Percentiles rank a stretch among this genome's conserved stretches.
Conservation (phyloP, 37 sponge, comb jelly and placozoan species). For the Corticium candelabrum region DNA sequence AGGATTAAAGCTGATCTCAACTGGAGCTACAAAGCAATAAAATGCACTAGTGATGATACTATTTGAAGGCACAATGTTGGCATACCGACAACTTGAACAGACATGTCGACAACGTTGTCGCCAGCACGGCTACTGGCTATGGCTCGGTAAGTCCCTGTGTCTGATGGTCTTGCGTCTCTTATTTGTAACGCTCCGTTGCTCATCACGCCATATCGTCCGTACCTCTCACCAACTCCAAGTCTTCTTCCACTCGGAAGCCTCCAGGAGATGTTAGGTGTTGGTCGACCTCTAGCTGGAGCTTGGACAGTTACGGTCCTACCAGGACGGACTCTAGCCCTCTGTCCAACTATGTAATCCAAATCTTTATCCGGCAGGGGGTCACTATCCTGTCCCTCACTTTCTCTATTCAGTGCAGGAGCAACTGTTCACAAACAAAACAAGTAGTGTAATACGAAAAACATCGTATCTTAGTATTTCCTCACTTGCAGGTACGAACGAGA, state of each 20-base stretch:
- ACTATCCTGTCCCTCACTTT: background rate
- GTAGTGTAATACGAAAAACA: background rate
- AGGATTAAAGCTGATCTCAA: background rate
- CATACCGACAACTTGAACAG: background rate
- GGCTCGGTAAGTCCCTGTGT: background rate
- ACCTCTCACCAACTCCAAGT: background rate
- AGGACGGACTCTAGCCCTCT: background rate
- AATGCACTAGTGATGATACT: background rate
- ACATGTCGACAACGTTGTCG: background rate
- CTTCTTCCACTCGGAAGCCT: background rate
- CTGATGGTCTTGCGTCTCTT: background rate
- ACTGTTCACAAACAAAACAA: background rate
- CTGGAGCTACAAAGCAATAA: background rate
- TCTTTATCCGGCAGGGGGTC: background rate
- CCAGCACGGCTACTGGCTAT: background rate
- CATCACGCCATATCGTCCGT: background rate
- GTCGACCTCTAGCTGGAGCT: background rate
- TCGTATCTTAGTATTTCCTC: background rate
- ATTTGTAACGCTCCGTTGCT: background rate
- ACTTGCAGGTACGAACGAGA: background rate
- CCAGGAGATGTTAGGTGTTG: background rate
- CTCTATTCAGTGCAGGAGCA: background rate
- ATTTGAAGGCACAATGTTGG: background rate
- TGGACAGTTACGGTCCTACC: background rate
- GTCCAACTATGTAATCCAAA: background rate